Conservation (phyloP, 2,113 vertebrate genomes). For the Vidua chalybeata region DNA sequence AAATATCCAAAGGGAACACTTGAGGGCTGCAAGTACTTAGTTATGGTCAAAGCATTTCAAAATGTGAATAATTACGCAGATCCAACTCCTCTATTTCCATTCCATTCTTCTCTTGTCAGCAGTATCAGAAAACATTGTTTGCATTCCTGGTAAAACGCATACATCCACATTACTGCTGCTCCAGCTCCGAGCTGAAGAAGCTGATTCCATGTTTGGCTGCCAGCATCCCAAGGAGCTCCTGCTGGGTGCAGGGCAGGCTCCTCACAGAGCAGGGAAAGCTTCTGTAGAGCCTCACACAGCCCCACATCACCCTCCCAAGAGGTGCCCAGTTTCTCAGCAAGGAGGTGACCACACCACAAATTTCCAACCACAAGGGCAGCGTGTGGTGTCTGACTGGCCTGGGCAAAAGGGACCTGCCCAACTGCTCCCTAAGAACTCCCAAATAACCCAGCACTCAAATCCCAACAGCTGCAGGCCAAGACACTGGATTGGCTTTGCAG, state of each 20-base stretch:
- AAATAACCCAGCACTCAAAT: neutral
- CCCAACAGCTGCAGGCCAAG: neutral
- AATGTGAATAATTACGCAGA: neutral
- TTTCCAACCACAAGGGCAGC: neutral
- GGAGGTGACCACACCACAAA: neutral
- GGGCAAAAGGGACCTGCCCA: neutral
- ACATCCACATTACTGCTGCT: neutral
- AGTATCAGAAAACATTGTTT: neutral
- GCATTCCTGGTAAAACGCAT: neutral
- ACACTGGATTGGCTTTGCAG: neutral
- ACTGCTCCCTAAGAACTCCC: neutral
- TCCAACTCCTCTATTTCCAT: neutral
- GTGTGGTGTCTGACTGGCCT: neutral
- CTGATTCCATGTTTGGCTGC: neutral
- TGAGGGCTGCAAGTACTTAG: neutral
- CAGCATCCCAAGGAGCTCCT: accelerated
- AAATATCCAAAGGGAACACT: neutral
- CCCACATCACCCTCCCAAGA: neutral
- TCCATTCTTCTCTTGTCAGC: neutral
- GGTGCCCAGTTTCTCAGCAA: neutral
- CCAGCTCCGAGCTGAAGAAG: neutral
- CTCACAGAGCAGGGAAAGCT: neutral
- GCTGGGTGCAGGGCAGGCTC: neutral
- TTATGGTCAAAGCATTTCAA: neutral
- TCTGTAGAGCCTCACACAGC: neutral